These are phyloP conservation scores for Embidobia sp. DNA, from an alignment of 2,888 invertebrate genomes.

Conservation along the genomic window DNA sequence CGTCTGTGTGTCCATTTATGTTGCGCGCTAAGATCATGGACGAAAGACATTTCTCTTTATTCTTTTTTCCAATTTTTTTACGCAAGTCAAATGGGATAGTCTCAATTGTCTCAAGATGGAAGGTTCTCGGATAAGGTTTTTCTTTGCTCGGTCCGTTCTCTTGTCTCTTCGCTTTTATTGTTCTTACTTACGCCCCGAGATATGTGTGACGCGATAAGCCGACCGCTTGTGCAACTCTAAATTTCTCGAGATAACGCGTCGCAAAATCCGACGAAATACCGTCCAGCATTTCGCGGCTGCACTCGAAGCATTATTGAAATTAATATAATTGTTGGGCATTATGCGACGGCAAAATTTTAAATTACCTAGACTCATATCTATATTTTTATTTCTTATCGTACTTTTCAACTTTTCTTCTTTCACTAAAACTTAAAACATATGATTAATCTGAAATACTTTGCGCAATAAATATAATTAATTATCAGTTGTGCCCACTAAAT, in stretches of 20 bases:
- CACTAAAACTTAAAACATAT: too few relatives aligned
- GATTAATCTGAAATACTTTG: too few relatives aligned
- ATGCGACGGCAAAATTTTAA: too few relatives aligned
- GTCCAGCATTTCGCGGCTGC: background rate
- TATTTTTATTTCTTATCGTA: too few relatives aligned
- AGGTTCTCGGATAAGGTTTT: constrained; percentile 51
- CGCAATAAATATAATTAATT: too few relatives aligned
- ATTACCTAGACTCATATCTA: too few relatives aligned
- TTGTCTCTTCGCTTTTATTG: constrained; percentile 54
- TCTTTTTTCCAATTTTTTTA: constrained; percentile 10
- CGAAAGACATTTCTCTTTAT: constrained; percentile 19
- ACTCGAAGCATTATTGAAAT: constrained; percentile 8
- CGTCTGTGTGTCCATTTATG: constrained; percentile 20
- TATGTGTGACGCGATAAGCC: constrained; percentile 56
- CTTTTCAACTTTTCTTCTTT: too few relatives aligned
- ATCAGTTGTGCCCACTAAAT: too few relatives aligned
- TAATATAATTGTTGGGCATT: too few relatives aligned
- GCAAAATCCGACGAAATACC: constrained; percentile 31
- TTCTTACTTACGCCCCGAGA: constrained; percentile 39
- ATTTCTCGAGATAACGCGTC: constrained; percentile 45
- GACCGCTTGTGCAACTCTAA: constrained; percentile 25
- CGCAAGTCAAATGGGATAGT: constrained; percentile 38
- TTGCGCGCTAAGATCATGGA: constrained; percentile 11
- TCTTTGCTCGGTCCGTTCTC: constrained; percentile 53
- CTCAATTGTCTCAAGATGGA: constrained; percentile 57